Evolutionary conservation across 2,113 vertebrate species (phyloP), one percentile per base, ranked within the genome.

Genomic region (Anguilla rostrata): DNA sequence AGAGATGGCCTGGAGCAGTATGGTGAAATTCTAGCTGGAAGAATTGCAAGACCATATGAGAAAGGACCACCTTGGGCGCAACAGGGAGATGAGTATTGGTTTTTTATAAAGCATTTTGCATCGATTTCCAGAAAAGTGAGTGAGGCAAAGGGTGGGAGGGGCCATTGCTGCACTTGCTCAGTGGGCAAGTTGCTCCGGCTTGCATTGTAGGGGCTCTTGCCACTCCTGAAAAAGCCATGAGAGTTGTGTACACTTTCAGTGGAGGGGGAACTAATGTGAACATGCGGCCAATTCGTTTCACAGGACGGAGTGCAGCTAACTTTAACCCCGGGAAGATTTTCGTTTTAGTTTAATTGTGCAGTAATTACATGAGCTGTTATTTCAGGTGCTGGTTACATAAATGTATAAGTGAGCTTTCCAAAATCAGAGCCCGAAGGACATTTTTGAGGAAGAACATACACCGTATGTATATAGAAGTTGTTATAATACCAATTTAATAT

Each of bases 21-120:
- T 95, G 94, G 95, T 95, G 95, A 95, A 96, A 96, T 95, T 96
- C 95, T 96, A 96, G 95, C 95, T 96, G 95, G 95, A 95, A 96
- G 95, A 95, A 96, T 94, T 94, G 95, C 94, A 95, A 95, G 94
- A 94, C 94, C 95, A 95, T 95, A 95, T 95, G 95, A 96, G 95
- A 95, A 95, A 95, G 94, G 93, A 95, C 93, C 92, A 94, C 95
- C 95, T 89, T 92, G 26, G 96, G 95, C 94, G 46, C 91, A 94
- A 92, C 93, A 94, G 93, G 92, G 94, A 95, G 95, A 95, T 95
- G 94, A 94, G 94, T 95, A 96, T 95, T 95, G 95, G 94, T 95
- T 96, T 95, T 95, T 95, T 95, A 95, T 95, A 95, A 96, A 96
- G 94, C 95, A 94, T 95, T 96, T 96, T 96, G 95, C 95, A 96